Conservation (phyloP, 2,797 vertebrate species). For the Naso thynnoides region DNA sequence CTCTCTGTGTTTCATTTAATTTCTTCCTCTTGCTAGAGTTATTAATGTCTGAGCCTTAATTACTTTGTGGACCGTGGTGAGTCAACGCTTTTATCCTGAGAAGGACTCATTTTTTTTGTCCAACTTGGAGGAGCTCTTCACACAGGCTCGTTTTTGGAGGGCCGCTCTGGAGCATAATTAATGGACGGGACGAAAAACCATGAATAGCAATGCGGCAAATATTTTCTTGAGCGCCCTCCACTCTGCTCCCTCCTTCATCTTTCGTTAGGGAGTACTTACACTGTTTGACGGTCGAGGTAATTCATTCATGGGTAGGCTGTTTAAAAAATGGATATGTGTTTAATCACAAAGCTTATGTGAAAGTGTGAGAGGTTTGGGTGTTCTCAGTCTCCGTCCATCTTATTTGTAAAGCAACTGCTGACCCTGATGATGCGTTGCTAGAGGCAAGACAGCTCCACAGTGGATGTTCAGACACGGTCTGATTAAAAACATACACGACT, state of each 20-base stretch:
- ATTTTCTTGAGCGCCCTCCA: constrained; percentile 32
- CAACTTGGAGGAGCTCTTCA: constrained; percentile 56
- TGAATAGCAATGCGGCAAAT: constrained; percentile 72
- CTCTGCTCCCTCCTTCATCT: constrained; percentile 37
- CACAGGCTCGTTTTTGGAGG: constrained; percentile 45
- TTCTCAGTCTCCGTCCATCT: constrained; percentile 23
- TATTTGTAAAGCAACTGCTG: constrained; percentile 13
- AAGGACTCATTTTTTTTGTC: constrained; percentile 48
- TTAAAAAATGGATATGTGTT: constrained; percentile 51
- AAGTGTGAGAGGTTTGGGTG: constrained; percentile 6
- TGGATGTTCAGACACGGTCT: constrained; percentile 24
- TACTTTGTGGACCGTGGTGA: constrained; percentile 63
- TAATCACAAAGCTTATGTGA: constrained; percentile 44
- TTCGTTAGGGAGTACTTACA: constrained; percentile 43
- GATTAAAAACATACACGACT: constrained; percentile 47
- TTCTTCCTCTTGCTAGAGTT: constrained; percentile 60
- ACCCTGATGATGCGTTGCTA: constrained; percentile 23
- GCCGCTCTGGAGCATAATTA: constrained; percentile 62
- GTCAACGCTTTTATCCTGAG: constrained; percentile 57
- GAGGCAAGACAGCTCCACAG: constrained; percentile 10
- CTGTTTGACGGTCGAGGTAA: constrained; percentile 37
- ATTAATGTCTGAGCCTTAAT: constrained; percentile 75
- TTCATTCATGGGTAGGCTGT: constrained; percentile 53
- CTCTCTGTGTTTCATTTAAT: constrained; percentile 65
- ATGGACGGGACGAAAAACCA: constrained; percentile 53